These are phyloP conservation scores for Drosophila sp. DNA, from an alignment of 1,140 invertebrate species.

Conservation along the genomic window DNA sequence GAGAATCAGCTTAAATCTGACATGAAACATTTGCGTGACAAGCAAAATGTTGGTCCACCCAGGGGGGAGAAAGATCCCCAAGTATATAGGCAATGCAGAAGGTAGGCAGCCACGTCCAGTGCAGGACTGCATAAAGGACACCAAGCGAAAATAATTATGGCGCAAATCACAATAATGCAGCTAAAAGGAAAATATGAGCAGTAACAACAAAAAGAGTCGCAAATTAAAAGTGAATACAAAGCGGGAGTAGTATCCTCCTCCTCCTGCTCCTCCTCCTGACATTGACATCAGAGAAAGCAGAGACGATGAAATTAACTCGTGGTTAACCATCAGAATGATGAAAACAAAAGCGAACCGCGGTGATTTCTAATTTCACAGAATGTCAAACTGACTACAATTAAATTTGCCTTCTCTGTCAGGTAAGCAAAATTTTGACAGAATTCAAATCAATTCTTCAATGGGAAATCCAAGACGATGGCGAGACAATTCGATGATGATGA, in stretches of 20 bases:
- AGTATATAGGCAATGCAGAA: neutral
- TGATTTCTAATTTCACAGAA: constrained; percentile 46
- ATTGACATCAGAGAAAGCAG: constrained; percentile 50
- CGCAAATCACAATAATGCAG: constrained; percentile 52
- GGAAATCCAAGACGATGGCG: constrained; percentile 15
- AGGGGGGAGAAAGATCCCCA: neutral
- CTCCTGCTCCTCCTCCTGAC: constrained; percentile 19
- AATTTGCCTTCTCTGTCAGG: constrained; percentile 41
- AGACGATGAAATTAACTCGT: constrained; percentile 31
- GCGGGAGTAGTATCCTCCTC: neutral
- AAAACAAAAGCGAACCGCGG: constrained; percentile 29
- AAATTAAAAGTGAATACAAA: constrained; percentile 46
- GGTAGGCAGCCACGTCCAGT: constrained; percentile 17
- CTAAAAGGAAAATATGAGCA: constrained; percentile 6
- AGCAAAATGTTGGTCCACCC: constrained; percentile 54
- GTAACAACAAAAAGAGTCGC: constrained; percentile 9
- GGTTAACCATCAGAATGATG: constrained; percentile 20
- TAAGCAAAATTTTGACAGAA: constrained; percentile 75
- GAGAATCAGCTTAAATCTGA: constrained; percentile 66
- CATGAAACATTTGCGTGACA: constrained; percentile 75
- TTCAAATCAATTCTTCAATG: constrained; percentile 65
- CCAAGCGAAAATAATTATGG: constrained; percentile 63
- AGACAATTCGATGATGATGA: constrained; percentile 26
- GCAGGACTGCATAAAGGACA: constrained; percentile 26
- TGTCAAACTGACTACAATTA: constrained; percentile 71